A percentile compares a stretch with the other conserved stretches of the same genome.
Conservation (phyloP, 2,888 invertebrate species). For the Drosophila rellima region DNA sequence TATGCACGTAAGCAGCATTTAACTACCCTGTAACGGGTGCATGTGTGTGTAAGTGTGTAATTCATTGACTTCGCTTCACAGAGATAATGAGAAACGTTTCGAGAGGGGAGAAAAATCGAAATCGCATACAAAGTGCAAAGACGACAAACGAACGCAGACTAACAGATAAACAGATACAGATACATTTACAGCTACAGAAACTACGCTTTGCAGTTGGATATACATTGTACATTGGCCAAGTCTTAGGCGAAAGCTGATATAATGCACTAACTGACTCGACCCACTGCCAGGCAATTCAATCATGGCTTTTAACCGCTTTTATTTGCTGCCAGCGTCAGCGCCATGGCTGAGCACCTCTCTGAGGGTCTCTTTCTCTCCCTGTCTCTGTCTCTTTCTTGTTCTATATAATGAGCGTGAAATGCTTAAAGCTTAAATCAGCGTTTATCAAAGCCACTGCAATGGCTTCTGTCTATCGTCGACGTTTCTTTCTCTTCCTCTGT, state of each 20-base stretch:
- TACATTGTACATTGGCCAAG: neutral
- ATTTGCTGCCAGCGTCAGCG: constrained; percentile 39
- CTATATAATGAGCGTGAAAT: constrained; percentile 52
- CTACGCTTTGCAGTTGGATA: neutral
- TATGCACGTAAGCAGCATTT: constrained; percentile 61
- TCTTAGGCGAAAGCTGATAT: constrained; percentile 50
- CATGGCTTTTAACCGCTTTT: constrained; percentile 46
- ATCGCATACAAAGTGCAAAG: constrained; percentile 34
- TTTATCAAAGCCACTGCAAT: constrained; percentile 53
- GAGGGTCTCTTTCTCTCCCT: neutral
- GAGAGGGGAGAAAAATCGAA: constrained; percentile 37
- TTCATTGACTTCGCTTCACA: constrained; percentile 53
- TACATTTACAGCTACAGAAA: constrained; percentile 1
- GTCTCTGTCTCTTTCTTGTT: neutral
- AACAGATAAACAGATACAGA: constrained; percentile 2
- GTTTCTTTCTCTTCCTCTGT: neutral
- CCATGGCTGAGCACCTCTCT: constrained; percentile 39
- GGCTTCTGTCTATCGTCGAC: constrained; percentile 19
- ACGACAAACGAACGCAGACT: neutral
- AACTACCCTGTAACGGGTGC: neutral
- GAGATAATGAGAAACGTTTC: constrained; percentile 67
- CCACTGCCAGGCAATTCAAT: constrained; percentile 57
- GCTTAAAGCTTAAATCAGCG: constrained; percentile 56
- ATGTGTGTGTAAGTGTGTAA: constrained; percentile 29
- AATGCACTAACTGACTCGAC: constrained; percentile 65